Evolutionary conservation across 2,113 vertebrate species (phyloP), one percentile per base, ranked within the genome.

Genomic region (Aegithalos caudatus): DNA sequence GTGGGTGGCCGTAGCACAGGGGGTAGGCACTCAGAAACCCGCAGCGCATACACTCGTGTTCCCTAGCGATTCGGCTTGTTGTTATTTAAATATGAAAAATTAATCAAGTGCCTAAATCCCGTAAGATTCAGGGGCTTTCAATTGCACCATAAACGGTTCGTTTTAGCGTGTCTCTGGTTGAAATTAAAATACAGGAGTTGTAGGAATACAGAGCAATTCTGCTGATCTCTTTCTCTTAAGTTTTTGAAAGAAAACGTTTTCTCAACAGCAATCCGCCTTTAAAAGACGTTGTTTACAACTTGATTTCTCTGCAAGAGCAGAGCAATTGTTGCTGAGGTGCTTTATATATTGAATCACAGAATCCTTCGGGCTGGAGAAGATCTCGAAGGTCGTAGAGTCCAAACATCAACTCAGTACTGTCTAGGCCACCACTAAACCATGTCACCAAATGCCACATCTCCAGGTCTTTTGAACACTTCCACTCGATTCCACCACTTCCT

Each of bases 31-130:
- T 37, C 33, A 12, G 47, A 17, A 62, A 14, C 2, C 0, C 18
- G 42, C 23, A 24, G 4, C 2, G n/a, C 9, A 0, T 17, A 12
- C 24, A 0, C 17, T 53, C 11, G 0, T 15, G 12, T 42, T 93
- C 58, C 74, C 66, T 27, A 0, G 23, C 12, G 71, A 20, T 70
- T 81, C 33, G 23, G 19, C 42, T 86, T 65, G 3, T 60, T 62
- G 24, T 66, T 92, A 72, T 7, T 92, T 87, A 90, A 95, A 61
- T 57, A 11, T 1, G 73, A 76, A 87, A 69, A 60, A 61, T 35
- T 25, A 64, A 78, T 84, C 53, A 56, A 0, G 60, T 74, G 18
- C 29, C 13, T 50, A n/a, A 82, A 65, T 82, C 87, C 38, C 45
- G 19, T 33, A n/a, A 58, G 87, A 29, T 42, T 76, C 18, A 6